Conservation (phyloP, 2,888 invertebrate species). For the Zygaena filipendulae region DNA sequence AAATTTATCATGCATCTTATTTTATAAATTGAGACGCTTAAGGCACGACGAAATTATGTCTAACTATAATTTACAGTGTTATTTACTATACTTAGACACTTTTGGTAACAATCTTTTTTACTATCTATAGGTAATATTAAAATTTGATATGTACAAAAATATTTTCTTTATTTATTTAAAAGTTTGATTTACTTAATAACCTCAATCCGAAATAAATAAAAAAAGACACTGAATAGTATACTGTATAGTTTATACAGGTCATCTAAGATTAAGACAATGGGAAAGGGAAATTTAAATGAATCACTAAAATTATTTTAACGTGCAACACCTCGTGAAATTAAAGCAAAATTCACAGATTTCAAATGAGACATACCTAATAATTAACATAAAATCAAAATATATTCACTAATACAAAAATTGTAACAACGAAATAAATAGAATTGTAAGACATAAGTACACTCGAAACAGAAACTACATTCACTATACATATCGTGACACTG, state of each 20-base stretch:
- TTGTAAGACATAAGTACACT: constrained; percentile 19
- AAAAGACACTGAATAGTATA: too few relatives aligned
- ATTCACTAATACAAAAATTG: too few relatives aligned
- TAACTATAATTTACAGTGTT: constrained; percentile 49
- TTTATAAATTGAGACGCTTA: constrained; percentile 67
- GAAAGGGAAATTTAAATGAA: too few relatives aligned
- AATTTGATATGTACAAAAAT: constrained; percentile 69
- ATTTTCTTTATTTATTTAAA: constrained; percentile 47
- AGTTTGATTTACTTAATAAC: constrained; percentile 11
- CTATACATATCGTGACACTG: constrained; percentile 23
- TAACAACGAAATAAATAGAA: too few relatives aligned
- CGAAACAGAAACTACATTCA: constrained; percentile 21
- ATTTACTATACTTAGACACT: constrained; percentile 46
- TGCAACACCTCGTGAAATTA: too few relatives aligned
- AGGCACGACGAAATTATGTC: constrained; percentile 64
- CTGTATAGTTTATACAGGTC: too few relatives aligned
- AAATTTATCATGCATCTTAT: constrained; percentile 29
- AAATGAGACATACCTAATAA: too few relatives aligned
- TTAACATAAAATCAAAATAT: too few relatives aligned
- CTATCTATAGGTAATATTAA: too few relatives aligned
- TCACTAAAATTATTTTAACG: too few relatives aligned
- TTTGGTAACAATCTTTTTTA: constrained; percentile 57
- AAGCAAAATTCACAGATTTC: too few relatives aligned
- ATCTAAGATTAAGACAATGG: too few relatives aligned
- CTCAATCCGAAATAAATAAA: constrained; percentile 11